A percentile compares a stretch with the other conserved stretches of the same genome.
Evolutionary conservation across 2,113 vertebrate genomes (phyloP).

Genomic region (Brienomyrus brachyistius): DNA sequence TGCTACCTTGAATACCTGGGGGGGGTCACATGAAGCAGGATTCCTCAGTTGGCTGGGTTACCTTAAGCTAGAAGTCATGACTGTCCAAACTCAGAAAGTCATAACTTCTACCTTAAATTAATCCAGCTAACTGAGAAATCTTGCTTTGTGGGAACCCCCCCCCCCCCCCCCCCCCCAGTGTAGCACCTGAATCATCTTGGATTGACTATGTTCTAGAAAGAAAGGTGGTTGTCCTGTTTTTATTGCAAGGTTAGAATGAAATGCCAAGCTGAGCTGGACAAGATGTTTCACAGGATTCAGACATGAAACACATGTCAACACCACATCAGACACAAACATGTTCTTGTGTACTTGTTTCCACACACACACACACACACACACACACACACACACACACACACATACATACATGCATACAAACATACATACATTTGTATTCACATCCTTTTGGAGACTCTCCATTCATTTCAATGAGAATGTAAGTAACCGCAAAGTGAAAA

Average conservation of each 20-base stretch:
- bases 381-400: too few relatives aligned
- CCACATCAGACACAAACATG: not conserved
- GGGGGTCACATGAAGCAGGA: too few relatives aligned
- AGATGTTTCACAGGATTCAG: not conserved
- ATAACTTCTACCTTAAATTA: not conserved
- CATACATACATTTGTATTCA: too few relatives aligned
- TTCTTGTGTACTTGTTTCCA: not conserved
- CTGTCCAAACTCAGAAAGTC: too few relatives aligned
- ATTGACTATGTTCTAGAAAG: not conserved
- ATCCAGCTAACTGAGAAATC: not conserved
- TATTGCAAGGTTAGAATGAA: not conserved
- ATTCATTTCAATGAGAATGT: too few relatives aligned
- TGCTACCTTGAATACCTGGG: not conserved
- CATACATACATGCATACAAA: too few relatives aligned
- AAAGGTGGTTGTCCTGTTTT: not conserved
- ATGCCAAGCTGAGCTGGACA: not conserved
- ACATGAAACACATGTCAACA: not conserved
- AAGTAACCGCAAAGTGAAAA: too few relatives aligned
- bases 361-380: too few relatives aligned
- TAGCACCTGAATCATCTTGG: not conserved
- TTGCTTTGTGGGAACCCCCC: not conserved
- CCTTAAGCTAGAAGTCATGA: too few relatives aligned
- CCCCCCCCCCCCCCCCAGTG: too few relatives aligned
- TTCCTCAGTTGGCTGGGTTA: too few relatives aligned
- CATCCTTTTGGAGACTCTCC: too few relatives aligned